These are phyloP conservation scores for Mesorhabditis belari DNA, from an alignment of 2,888 invertebrate genomes.

Conservation along the genomic window DNA sequence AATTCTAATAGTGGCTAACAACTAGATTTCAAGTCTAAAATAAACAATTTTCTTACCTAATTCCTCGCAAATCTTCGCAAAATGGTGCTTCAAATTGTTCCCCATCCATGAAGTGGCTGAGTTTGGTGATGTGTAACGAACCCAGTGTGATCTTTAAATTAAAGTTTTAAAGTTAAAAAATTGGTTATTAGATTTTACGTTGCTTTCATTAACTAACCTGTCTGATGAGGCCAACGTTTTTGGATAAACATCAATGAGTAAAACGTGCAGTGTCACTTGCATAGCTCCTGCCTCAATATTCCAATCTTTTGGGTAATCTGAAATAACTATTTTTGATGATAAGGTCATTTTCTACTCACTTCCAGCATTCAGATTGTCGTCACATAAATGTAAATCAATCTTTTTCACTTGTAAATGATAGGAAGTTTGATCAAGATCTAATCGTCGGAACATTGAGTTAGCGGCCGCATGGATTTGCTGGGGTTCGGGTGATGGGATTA, in stretches of 20 bases:
- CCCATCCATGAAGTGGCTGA: slow-evolving; percentile 30
- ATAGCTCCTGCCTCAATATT: slow-evolving; percentile 76
- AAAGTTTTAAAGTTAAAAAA: too few relatives aligned
- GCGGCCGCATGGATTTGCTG: slow-evolving; percentile 31
- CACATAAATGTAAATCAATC: slow-evolving; percentile 90
- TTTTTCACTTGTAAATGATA: slow-evolving; percentile 80
- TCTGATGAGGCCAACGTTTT: slow-evolving; percentile 75
- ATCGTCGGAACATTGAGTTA: slow-evolving; percentile 66
- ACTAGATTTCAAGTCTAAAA: too few relatives aligned
- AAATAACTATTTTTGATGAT: background rate
- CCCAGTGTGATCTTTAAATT: slow-evolving; percentile 41
- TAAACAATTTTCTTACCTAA: too few relatives aligned
- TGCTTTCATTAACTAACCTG: slow-evolving; percentile 8
- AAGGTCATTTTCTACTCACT: slow-evolving; percentile 8
- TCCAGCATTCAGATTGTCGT: slow-evolving; percentile 63
- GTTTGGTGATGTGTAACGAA: slow-evolving; percentile 38
- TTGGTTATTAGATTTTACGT: background rate
- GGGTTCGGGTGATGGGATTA: background rate
- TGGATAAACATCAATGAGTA: slow-evolving; percentile 72
- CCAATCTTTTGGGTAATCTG: slow-evolving; percentile 48
- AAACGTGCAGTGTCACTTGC: slow-evolving; percentile 69
- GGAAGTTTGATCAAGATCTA: slow-evolving; percentile 93
- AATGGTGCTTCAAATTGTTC: slow-evolving; percentile 14
- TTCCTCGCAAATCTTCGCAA: background rate
- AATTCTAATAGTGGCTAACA: too few relatives aligned